A percentile compares a stretch with the other conserved stretches of the same genome.
Conservation (phyloP, 2,888 invertebrate genomes). For the Anarsia innoxiella region DNA sequence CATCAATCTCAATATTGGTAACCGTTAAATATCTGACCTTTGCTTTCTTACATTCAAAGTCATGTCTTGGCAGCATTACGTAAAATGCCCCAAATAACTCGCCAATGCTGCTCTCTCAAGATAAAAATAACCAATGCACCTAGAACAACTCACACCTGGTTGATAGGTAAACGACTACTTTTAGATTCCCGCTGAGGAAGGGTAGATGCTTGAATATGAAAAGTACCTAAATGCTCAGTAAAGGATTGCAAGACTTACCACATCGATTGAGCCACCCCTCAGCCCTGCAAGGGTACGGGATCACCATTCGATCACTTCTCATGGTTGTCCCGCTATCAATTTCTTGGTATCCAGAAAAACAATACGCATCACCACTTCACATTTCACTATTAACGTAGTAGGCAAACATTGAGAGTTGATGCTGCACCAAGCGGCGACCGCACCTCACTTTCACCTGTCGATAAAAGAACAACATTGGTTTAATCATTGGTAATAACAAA, state of each 20-base stretch:
- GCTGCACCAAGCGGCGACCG: conserved; percentile 25
- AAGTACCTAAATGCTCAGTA: background rate
- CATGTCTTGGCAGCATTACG: conserved; percentile 41
- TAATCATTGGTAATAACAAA: too few species aligned
- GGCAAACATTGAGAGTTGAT: background rate
- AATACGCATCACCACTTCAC: conserved; percentile 20
- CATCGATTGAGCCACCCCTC: conserved; percentile 69
- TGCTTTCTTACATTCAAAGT: conserved; percentile 28
- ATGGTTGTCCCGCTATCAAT: conserved; percentile 29
- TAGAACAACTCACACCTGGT: conserved; percentile 2
- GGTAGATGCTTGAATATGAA: background rate
- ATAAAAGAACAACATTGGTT: conserved; percentile 49
- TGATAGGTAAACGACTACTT: background rate
- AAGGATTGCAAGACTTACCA: conserved; percentile 43
- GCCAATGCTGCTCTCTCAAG: conserved; percentile 30
- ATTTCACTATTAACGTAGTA: conserved; percentile 32
- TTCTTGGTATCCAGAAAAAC: background rate
- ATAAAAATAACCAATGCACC: conserved; percentile 34
- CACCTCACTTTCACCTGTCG: conserved; percentile 63
- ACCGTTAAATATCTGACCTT: conserved; percentile 31
- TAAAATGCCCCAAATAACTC: conserved; percentile 57
- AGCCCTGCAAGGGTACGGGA: conserved; percentile 61
- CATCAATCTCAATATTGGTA: too few species aligned
- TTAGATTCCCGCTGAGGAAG: background rate
- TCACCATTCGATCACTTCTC: conserved; percentile 48